Evolutionary conservation across 1,140 invertebrate species (phyloP), one percentile per base, ranked within the genome.

Genomic region (Bombus terrestris): DNA sequence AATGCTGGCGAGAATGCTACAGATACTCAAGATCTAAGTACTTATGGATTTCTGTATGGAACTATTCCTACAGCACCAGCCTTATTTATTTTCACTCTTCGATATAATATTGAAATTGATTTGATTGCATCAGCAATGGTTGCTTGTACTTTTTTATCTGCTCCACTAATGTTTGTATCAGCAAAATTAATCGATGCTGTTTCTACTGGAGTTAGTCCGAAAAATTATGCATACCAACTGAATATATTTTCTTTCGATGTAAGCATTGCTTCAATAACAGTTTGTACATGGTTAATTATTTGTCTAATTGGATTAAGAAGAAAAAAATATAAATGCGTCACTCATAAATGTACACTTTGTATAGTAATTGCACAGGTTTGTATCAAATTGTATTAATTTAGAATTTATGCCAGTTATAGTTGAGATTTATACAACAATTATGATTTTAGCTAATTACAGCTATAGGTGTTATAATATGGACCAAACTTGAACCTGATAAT

Each of bases 41-140:
- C 98, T 75, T 99, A 98, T 95, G 98, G 98, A 1, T 99, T 99
- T 95, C 96, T 99, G 1, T 99, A 99, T 94, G 99, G 99, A 77
- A 99, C 98, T 1, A 98, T 99, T 94, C 99, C 99, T 3, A 97
- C 98, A 59, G 98, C 99, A 43, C 99, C 99, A 0, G 98, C 98
- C 66, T 97, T 99, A 10, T 99, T 99, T 95, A 98, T 99, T 13
- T 99, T 99, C 95, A 98, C 98, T 5, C 97, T 97, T 62, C 97
- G 98, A 81, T 99, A 99, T 93, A 97, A 97, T 87, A 92, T 98
- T 22, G 98, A 98, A 93, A 96, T 98, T 88, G 98, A 99, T 95
- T 95, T 99, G 97, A 97, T 99, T 93, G 98, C 98, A 3, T 97
- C 97, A 84, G 97, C 98, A 68, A 98, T 99, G 97, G 98, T 99